Conservation (phyloP, 2,797 vertebrate species). For the Catharus ustulatus region DNA sequence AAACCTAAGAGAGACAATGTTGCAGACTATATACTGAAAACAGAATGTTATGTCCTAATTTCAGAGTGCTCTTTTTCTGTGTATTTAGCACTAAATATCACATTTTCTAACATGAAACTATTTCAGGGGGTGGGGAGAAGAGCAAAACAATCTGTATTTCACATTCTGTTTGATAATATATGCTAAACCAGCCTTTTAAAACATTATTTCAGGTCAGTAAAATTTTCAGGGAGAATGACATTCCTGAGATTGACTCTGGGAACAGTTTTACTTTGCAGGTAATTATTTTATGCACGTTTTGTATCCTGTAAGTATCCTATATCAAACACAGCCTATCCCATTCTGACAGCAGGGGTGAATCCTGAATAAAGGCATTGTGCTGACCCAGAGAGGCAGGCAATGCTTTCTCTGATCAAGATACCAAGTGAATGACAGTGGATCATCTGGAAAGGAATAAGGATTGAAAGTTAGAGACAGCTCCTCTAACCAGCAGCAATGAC, state of each 20-base stretch:
- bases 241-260: neutral
- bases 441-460: neutral
- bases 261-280: neutral
- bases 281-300: neutral
- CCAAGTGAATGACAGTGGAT: neutral
- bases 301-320: neutral
- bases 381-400: neutral
- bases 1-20: neutral
- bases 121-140: neutral
- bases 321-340: neutral
- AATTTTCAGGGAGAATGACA: neutral
- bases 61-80: neutral
- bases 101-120: neutral
- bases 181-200: neutral
- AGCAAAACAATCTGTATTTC: neutral
- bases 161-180: neutral
- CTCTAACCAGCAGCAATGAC: neutral
- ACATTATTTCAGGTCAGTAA: neutral
- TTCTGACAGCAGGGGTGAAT: neutral
- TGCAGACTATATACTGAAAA: neutral
- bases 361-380: neutral
- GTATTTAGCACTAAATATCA: neutral
- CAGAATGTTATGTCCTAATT: slow-evolving; percentile 17
- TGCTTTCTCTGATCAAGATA: neutral
- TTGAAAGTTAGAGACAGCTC: neutral